Conservation (phyloP, 2,797 vertebrate species). For the Holocentrus rufus region DNA sequence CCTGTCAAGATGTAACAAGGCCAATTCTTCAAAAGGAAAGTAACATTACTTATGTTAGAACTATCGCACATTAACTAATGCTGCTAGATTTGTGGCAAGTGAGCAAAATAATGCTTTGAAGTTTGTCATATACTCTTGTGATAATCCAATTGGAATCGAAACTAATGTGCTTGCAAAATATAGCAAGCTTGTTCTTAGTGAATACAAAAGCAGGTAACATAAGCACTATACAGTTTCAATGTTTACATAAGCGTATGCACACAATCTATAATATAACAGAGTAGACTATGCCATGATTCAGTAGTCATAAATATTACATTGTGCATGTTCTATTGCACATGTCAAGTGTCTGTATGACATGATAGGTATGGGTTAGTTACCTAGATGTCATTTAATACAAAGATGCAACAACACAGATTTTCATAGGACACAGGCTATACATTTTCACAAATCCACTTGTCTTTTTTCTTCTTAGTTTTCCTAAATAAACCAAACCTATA, state of each 20-base stretch:
- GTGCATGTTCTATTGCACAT: constrained; percentile 79
- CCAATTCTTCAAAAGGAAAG: constrained; percentile 47
- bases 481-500: constrained; percentile 78
- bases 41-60: constrained; percentile 35
- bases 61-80: constrained; percentile 67
- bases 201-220: constrained; percentile 77
- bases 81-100: constrained; percentile 62
- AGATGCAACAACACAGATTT: constrained; percentile 80
- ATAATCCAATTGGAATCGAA: constrained; percentile 48
- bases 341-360: constrained; percentile 74
- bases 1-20: constrained; percentile 51
- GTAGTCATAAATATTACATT: constrained; percentile 81
- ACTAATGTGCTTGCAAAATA: constrained; percentile 60
- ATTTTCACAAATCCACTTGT: constrained; percentile 76
- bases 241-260: constrained; percentile 78
- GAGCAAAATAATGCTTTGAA: constrained; percentile 50
- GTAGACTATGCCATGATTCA: constrained; percentile 78
- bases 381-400: constrained; percentile 77
- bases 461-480: constrained; percentile 67
- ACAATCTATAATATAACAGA: constrained; percentile 79
- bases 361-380: constrained; percentile 71
- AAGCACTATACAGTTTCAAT: constrained; percentile 78
- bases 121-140: constrained; percentile 39
- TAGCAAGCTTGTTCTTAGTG: constrained; percentile 70
- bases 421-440: constrained; percentile 78